Evolutionary conservation across 2,797 vertebrate species (phyloP).

Genomic region (Poecilia velifera): DNA sequence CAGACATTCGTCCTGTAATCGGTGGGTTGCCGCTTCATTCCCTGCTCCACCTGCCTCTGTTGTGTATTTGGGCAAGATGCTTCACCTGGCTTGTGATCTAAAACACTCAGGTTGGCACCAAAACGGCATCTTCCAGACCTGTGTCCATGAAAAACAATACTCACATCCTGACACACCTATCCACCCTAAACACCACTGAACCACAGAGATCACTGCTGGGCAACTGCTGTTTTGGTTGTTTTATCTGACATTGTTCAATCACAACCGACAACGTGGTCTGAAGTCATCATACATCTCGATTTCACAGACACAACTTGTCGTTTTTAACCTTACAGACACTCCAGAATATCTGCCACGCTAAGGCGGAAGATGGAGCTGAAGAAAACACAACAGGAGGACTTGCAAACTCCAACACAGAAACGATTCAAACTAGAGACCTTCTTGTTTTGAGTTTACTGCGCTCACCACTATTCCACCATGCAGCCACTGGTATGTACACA

Average conservation of each 20-base stretch:
- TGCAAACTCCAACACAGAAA: not conserved
- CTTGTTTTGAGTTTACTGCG: not conserved
- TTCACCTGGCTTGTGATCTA: not conserved
- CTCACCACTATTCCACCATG: conserved; percentile 15
- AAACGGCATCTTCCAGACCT: not conserved
- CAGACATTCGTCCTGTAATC: too few relatives aligned
- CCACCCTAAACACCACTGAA: not conserved
- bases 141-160: not conserved
- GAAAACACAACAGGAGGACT: not conserved
- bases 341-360: not conserved
- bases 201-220: not conserved
- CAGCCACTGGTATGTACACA: conserved; percentile 10
- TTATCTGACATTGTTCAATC: not conserved
- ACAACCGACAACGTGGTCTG: too few relatives aligned
- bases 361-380: not conserved
- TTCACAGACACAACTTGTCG: not conserved
- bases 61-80: too few relatives aligned
- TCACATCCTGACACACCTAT: not conserved
- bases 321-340: not conserved
- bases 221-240: not conserved
- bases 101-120: not conserved
- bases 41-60: too few relatives aligned
- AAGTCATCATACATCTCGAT: not conserved
- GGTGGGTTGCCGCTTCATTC: too few relatives aligned
- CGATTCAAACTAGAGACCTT: not conserved